Base-by-base conservation (phyloP, 2,888 invertebrate genomes). In the Aphidoletes aphidimyza region DNA sequence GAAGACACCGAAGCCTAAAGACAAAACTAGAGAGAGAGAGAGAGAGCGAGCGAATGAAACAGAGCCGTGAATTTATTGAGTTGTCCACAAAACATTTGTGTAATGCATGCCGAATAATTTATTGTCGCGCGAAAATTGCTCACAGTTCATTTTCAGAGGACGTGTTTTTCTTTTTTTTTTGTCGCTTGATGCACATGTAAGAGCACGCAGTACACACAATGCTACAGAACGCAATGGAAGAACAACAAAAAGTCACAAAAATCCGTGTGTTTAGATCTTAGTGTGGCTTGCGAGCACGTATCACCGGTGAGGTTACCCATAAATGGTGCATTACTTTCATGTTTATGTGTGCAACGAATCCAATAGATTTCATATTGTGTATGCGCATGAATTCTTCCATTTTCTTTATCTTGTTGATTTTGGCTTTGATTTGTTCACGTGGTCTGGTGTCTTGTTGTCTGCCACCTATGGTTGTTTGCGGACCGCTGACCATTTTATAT, bases 31-130 rank as follows among this genome's bases (percentile, higher is more conserved):
- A 34, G 1, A 69, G 22, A 47, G 47, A 2, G 54, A n/a, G 22
- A 22, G 3, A n/a, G 22, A 54, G 14, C 54, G 9, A 22, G 6
- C 37, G n/a, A 37, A 19, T 19, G 34, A 36, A 78, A 81, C 2
- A 37, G 34, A 30, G 34, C 69, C 19, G 19, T 83, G 83, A 84
- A 84, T 84, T 84, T 84, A 84, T 84, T 84, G 84, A 84, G 84
- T 84, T 84, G 84, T 84, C 84, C 39, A 22, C 54, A 59, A 54
- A 84, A 84, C 84, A 84, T 84, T 84, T 84, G 84, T 84, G 36
- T 84, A 49, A 84, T 84, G 84, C 49, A 84, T 14, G 22, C 49
- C n/a, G 49, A 59, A 36, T 84, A 59, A 84, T 84, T 84, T 84
- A 84, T 84, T 83, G 37, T 81, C 11, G 81, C 39, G 37, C 81